Percentiles rank a stretch among this genome's conserved stretches.
These are phyloP conservation scores for Cotesia typhae DNA, from an alignment of 1,140 invertebrate genomes.

Conservation along the genomic window DNA sequence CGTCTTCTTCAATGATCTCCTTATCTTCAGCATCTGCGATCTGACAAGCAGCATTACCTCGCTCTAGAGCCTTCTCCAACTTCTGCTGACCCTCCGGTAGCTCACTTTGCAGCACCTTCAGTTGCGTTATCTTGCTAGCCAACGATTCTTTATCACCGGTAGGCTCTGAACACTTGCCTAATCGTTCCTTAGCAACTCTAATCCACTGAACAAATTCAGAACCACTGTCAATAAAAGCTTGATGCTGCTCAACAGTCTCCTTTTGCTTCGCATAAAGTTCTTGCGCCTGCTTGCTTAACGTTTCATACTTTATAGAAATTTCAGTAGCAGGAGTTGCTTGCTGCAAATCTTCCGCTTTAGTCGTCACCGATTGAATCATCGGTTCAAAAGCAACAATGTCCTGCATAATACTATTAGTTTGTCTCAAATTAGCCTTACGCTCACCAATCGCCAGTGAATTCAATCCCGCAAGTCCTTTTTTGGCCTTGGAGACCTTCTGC, in stretches of 20 bases:
- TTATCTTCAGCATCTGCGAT: constrained; percentile 86
- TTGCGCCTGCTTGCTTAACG: constrained; percentile 87
- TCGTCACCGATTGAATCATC: constrained; percentile 92
- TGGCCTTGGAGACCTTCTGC: constrained; percentile 81
- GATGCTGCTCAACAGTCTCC: constrained; percentile 88
- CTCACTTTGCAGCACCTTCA: constrained; percentile 85
- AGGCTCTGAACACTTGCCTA: constrained; percentile 93
- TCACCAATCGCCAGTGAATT: constrained; percentile 83
- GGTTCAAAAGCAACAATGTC: constrained; percentile 95
- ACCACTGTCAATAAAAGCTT: constrained; percentile 88
- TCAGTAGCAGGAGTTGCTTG: constrained; percentile 87
- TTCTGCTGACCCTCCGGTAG: constrained; percentile 83
- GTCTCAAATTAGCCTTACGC: constrained; percentile 86
- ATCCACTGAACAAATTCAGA: constrained; percentile 94
- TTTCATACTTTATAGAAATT: constrained; percentile 90
- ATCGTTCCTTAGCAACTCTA: constrained; percentile 83
- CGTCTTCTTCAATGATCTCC: constrained; percentile 91
- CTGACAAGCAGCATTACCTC: constrained; percentile 83
- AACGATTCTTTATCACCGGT: constrained; percentile 92
- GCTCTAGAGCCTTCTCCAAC: constrained; percentile 80
- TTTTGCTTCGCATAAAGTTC: constrained; percentile 91
- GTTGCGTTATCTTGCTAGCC: constrained; percentile 83
- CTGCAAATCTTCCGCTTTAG: constrained; percentile 88
- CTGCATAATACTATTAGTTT: constrained; percentile 92
- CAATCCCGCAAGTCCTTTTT: constrained; percentile 77